phyloP scores from a whole-genome alignment of 1,140 invertebrate genomes.

The Anastrepha obliqua region DNA sequence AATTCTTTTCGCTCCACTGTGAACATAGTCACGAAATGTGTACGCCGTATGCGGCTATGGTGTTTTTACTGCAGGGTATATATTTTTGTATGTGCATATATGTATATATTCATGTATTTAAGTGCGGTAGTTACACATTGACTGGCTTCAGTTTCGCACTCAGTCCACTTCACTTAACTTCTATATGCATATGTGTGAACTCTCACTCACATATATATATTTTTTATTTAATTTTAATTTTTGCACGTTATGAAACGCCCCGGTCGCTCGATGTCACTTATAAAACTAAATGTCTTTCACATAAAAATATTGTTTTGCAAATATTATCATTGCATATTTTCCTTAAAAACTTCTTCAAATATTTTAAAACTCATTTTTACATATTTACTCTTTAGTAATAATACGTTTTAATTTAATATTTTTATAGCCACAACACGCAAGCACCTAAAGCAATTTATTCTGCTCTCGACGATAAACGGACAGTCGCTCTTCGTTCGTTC shows the following conservation, averaged over 20 bases:
- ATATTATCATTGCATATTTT: neutral
- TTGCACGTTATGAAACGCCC: neutral
- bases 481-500: neutral
- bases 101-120: neutral
- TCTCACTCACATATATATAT: neutral
- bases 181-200: neutral
- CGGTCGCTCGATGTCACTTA: neutral
- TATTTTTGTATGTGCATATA: neutral
- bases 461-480: constrained; percentile 1
- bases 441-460: neutral
- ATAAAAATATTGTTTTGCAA: neutral
- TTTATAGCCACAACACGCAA: neutral
- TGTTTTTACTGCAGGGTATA: neutral
- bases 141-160: constrained; percentile 13
- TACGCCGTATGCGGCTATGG: neutral
- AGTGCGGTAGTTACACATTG: constrained; percentile 18
- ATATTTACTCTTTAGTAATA: constrained; percentile 24
- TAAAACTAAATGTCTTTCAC: neutral
- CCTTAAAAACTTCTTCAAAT: neutral
- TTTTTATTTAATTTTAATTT: neutral
- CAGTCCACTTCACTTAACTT: neutral
- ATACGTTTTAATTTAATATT: neutral
- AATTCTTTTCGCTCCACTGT: too few species aligned
- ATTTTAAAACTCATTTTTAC: neutral
- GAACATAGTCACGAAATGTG: too few species aligned